Conservation (phyloP, 2,888 invertebrate species). For the Erebia epiphron region DNA sequence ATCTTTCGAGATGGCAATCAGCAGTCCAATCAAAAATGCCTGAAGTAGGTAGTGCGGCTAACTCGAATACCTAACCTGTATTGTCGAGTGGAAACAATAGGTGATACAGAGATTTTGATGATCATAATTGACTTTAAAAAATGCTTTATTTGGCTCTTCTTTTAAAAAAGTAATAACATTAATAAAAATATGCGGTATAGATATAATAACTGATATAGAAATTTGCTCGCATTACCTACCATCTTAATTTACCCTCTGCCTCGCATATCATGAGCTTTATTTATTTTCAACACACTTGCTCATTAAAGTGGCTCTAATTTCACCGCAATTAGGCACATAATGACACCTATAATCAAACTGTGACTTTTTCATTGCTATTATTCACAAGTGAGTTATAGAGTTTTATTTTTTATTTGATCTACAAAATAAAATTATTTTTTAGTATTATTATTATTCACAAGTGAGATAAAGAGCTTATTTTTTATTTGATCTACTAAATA, state of each 20-base stretch:
- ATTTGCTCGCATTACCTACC: background rate
- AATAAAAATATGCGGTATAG: background rate
- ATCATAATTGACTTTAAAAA: conserved; percentile 54
- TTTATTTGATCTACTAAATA: too few relatives aligned
- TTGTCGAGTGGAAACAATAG: conserved; percentile 61
- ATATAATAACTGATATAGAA: background rate
- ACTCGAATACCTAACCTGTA: conserved; percentile 51
- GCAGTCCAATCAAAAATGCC: conserved; percentile 35
- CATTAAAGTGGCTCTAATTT: too few relatives aligned
- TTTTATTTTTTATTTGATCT: too few relatives aligned
- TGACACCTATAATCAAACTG: too few relatives aligned
- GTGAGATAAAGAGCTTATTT: too few relatives aligned
- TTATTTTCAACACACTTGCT: too few relatives aligned
- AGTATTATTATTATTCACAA: too few relatives aligned
- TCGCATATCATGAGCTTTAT: too few relatives aligned
- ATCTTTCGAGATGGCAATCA: conserved; percentile 38
- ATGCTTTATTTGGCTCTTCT: conserved; percentile 28
- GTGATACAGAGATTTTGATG: conserved; percentile 62
- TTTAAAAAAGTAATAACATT: background rate
- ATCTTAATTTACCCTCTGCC: background rate
- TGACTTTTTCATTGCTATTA: too few relatives aligned
- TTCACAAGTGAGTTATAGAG: too few relatives aligned
- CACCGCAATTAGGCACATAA: too few relatives aligned
- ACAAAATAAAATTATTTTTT: too few relatives aligned
- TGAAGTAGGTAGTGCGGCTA: conserved; percentile 40